phyloP scores from a whole-genome alignment of 2,113 vertebrate genomes.

The Corvus hawaiiensis region DNA sequence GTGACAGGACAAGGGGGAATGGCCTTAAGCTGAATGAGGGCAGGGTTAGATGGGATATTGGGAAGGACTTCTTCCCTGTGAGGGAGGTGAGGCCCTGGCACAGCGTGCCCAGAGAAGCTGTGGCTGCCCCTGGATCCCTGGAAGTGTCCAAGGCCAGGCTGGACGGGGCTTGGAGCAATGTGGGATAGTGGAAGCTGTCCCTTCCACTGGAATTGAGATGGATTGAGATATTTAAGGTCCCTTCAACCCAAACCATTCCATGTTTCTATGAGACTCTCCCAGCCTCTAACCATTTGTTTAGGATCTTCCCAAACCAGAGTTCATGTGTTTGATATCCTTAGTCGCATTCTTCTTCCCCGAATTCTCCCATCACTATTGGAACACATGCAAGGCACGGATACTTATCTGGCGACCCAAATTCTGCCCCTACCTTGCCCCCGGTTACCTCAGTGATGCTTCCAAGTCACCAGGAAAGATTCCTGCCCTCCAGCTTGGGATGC shows the following conservation, averaged over 20 bases:
- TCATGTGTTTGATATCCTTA: not conserved
- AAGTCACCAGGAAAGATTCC: not conserved
- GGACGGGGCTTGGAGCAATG: fast-evolving
- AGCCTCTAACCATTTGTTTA: not conserved
- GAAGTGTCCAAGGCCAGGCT: not conserved
- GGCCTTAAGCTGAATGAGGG: not conserved
- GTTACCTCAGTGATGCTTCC: not conserved
- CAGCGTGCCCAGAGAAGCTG: not conserved
- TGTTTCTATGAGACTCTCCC: not conserved
- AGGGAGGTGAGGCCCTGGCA: not conserved
- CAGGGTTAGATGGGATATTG: not conserved
- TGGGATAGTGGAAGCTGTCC: fast-evolving
- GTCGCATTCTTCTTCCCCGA: not conserved
- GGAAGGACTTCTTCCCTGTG: fast-evolving
- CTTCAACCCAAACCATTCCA: not conserved
- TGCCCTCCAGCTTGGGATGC: not conserved
- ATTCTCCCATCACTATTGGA: not conserved
- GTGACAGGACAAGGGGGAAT: not conserved
- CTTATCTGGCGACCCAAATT: not conserved
- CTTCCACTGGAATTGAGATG: not conserved
- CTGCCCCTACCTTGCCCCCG: not conserved
- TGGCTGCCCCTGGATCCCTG: not conserved
- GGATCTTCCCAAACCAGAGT: not conserved
- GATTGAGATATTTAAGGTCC: not conserved
- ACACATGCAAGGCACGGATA: fast-evolving